Evolutionary conservation across 2,797 vertebrate species (phyloP).

Genomic region (Thalassophryne amazonica): DNA sequence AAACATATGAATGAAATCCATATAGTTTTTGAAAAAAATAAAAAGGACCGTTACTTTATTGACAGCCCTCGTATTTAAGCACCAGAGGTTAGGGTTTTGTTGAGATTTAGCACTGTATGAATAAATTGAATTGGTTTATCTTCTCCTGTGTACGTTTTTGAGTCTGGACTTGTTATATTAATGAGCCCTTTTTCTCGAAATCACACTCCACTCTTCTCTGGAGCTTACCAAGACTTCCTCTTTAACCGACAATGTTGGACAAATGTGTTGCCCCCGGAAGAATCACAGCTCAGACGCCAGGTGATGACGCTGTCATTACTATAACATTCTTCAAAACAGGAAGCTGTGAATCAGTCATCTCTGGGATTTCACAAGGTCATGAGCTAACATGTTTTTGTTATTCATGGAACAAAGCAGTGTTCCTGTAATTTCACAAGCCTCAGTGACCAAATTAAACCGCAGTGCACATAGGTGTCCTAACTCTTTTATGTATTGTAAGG

Average conservation of each 20-base stretch:
- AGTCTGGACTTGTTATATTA: too few species aligned
- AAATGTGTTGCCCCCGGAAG: constrained; percentile 2
- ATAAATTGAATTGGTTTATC: too few species aligned
- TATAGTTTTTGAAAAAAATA: too few species aligned
- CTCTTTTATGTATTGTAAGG: neutral
- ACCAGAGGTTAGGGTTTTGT: too few species aligned
- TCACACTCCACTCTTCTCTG: neutral
- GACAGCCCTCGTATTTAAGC: too few species aligned
- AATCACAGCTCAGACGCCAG: neutral
- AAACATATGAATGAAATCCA: too few species aligned
- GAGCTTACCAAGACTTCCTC: neutral
- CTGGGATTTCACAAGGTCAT: neutral
- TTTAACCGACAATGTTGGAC: neutral
- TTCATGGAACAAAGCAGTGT: neutral
- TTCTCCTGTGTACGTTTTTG: too few species aligned
- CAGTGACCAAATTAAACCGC: constrained; percentile 7
- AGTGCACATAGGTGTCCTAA: neutral
- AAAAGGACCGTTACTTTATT: too few species aligned
- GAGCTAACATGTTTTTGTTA: neutral
- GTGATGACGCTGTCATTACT: fast-evolving
- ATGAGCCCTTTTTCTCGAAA: neutral
- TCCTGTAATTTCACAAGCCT: constrained; percentile 29
- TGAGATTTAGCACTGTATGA: too few species aligned
- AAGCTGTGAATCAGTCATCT: neutral
- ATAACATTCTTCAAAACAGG: constrained; percentile 24